Conservation (phyloP, 2,113 vertebrate species). For the Budorcas taxicolor region DNA sequence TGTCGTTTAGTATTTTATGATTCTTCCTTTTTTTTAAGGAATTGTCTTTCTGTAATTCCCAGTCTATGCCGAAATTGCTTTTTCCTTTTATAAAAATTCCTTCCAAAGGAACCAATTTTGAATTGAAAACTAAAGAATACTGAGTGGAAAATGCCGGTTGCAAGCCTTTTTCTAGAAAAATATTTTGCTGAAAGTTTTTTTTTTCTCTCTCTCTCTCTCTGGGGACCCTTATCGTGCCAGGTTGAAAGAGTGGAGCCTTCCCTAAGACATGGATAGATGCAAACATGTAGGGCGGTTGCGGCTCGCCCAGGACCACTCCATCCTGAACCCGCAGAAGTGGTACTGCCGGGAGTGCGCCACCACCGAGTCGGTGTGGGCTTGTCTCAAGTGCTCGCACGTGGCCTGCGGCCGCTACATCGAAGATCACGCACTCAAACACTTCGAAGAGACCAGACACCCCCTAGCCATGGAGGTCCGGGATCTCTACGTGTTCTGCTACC, state of each 20-base stretch:
- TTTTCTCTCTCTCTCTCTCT: not conserved
- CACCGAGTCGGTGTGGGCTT: slow-evolving; percentile 96
- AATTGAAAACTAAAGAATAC: not conserved
- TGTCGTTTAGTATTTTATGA: not conserved
- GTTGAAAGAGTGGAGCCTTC: slow-evolving; percentile 69
- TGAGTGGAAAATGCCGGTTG: slow-evolving; percentile 2
- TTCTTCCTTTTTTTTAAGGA: not conserved
- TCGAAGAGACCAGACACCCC: slow-evolving; percentile 90
- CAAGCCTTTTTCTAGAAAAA: not conserved
- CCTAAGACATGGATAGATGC: slow-evolving; percentile 96
- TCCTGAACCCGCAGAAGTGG: slow-evolving; percentile 99
- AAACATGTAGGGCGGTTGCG: slow-evolving; percentile 97
- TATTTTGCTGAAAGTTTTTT: slow-evolving; percentile 31
- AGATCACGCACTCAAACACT: slow-evolving; percentile 94
- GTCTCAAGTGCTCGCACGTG: slow-evolving; percentile 97
- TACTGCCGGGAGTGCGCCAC: slow-evolving; percentile 92
- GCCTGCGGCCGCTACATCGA: slow-evolving; percentile 96
- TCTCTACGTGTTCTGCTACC: slow-evolving; percentile 96
- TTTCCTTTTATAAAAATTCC: not conserved
- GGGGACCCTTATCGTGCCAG: slow-evolving; percentile 34
- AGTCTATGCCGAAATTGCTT: not conserved
- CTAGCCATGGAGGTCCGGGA: slow-evolving; percentile 97
- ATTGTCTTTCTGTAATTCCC: not conserved
- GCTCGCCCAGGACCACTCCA: slow-evolving; percentile 96
- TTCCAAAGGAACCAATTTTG: slow-evolving; percentile 8